These are phyloP conservation scores for Liopterus haemorrhoidalis DNA, from an alignment of 2,888 invertebrate genomes.

Conservation along the genomic window DNA sequence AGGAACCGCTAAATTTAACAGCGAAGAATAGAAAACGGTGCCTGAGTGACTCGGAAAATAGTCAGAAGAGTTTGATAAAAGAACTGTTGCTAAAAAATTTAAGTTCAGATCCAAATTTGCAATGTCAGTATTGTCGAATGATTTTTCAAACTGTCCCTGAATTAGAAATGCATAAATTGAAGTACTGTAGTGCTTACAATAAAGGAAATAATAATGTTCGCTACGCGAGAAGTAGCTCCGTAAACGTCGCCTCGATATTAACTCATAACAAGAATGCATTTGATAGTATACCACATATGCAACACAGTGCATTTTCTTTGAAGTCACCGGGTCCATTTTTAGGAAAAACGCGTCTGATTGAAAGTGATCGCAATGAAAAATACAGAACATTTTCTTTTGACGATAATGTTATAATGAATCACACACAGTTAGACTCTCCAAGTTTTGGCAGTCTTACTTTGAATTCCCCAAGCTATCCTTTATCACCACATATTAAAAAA, in stretches of 20 bases:
- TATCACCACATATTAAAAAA: constrained; percentile 36
- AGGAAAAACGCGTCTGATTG: constrained; percentile 75
- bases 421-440: constrained; percentile 17
- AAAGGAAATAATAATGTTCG: constrained; percentile 40
- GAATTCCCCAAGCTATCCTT: constrained; percentile 15
- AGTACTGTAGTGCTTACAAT: constrained; percentile 66
- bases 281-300: constrained; percentile 43
- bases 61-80: constrained; percentile 56
- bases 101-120: constrained; percentile 57
- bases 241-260: constrained; percentile 46
- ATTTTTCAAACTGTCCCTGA: constrained; percentile 75
- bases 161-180: constrained; percentile 70
- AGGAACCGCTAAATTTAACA: constrained; percentile 56
- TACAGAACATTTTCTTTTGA: constrained; percentile 45
- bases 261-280: constrained; percentile 46
- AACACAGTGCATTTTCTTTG: constrained; percentile 50
- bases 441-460: constrained; percentile 18
- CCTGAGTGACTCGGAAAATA: constrained; percentile 43
- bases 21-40: constrained; percentile 44
- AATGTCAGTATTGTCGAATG: constrained; percentile 72
- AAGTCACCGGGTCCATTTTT: constrained; percentile 78
- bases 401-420: constrained; percentile 34
- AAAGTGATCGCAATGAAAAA: constrained; percentile 44
- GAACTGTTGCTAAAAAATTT: constrained; percentile 69
- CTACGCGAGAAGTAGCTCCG: constrained; percentile 44